phyloP scores from a whole-genome alignment of 2,797 vertebrate species.

The Discoglossus pictus region DNA sequence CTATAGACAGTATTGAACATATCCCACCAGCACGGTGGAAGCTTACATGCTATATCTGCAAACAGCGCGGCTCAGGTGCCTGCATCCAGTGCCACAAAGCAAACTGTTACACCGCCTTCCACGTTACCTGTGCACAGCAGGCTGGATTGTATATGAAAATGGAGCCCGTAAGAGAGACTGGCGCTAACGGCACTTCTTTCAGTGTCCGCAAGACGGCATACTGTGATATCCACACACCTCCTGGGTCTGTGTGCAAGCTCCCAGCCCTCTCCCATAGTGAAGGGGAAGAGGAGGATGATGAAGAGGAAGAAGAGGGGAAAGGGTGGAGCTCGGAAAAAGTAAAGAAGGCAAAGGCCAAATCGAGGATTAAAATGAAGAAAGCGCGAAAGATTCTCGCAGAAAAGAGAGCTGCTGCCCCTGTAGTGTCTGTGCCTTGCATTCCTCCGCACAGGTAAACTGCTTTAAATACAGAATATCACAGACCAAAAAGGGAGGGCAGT shows the following conservation, averaged over 20 bases:
- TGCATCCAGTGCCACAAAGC: conserved; percentile 99
- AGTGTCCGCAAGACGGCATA: conserved; percentile 97
- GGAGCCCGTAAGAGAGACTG: conserved; percentile 96
- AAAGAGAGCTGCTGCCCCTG: conserved; percentile 92
- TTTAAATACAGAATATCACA: not conserved
- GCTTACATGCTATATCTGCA: conserved; percentile 99
- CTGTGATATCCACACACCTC: conserved; percentile 97
- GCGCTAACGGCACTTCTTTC: conserved; percentile 95
- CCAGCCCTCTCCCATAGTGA: conserved; percentile 87
- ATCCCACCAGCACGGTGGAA: conserved; percentile 97
- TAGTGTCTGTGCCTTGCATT: conserved; percentile 97
- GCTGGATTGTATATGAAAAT: conserved; percentile 99
- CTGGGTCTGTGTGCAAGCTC: conserved; percentile 83
- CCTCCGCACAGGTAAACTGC: conserved; percentile 93
- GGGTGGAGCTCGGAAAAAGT: conserved; percentile 95
- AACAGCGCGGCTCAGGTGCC: conserved; percentile 94
- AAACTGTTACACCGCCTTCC: conserved; percentile 98
- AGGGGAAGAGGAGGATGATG: conserved; percentile 87
- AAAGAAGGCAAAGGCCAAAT: conserved; percentile 97
- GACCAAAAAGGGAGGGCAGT: too few relatives aligned
- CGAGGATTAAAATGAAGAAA: conserved; percentile 97
- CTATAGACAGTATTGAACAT: conserved; percentile 98
- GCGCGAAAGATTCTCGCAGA: conserved; percentile 96
- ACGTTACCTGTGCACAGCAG: conserved; percentile 97
- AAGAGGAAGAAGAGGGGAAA: conserved; percentile 92